These are phyloP conservation scores for Eretmocerus hayati DNA, from an alignment of 2,888 invertebrate species.

Conservation along the genomic window DNA sequence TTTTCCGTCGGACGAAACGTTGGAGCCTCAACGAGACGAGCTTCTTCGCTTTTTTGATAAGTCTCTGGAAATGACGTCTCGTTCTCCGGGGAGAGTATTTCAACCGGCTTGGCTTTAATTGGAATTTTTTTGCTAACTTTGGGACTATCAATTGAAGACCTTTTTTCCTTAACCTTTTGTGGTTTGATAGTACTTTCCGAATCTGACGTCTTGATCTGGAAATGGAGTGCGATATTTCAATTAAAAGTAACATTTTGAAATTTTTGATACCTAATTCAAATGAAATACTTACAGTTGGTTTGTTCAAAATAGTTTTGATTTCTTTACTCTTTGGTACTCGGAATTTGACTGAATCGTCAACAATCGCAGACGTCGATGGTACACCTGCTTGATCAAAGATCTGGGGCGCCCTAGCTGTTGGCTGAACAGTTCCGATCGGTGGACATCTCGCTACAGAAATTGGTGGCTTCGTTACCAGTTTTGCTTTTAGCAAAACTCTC, in stretches of 20 bases:
- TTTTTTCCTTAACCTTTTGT: constrained; percentile 18
- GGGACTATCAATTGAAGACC: neutral
- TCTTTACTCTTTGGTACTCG: neutral
- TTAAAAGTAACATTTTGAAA: neutral
- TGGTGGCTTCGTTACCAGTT: constrained; percentile 57
- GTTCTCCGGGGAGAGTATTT: constrained; percentile 31
- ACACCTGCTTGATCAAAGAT: constrained; percentile 15
- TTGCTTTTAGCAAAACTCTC: constrained; percentile 56
- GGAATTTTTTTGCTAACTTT: constrained; percentile 13
- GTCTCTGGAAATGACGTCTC: constrained; percentile 34
- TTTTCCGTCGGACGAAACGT: constrained; percentile 73
- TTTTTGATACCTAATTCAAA: no score
- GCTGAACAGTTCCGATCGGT: constrained; percentile 54
- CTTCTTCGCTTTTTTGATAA: constrained; percentile 33
- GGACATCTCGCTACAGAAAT: constrained; percentile 44
- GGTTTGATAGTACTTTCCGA: constrained; percentile 21
- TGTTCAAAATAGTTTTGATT: constrained; percentile 1
- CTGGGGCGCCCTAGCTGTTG: constrained; percentile 46
- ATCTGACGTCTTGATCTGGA: constrained; percentile 6
- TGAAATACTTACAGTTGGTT: constrained; percentile 10
- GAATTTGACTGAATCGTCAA: constrained; percentile 8
- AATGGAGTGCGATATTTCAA: neutral
- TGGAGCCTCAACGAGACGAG: constrained; percentile 66
- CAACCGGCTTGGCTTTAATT: constrained; percentile 29
- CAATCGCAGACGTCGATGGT: constrained; percentile 18